Evolutionary conservation across 2,797 vertebrate species (phyloP).

Genomic region (Austrolebias charrua): DNA sequence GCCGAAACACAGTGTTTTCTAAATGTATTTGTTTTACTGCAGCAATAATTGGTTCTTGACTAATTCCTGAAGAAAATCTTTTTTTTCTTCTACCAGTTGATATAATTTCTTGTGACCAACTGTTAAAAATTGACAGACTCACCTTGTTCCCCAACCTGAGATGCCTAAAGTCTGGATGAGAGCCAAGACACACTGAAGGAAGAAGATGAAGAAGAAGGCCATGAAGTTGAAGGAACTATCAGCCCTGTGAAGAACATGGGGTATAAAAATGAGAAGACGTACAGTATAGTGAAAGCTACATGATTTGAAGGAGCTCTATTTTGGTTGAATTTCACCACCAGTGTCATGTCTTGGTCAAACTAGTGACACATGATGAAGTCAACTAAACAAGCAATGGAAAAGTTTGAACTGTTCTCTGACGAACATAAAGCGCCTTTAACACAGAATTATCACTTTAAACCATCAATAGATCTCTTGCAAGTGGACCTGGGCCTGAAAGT

Average conservation of each 20-base stretch:
- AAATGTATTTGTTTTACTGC: slow-evolving; percentile 3
- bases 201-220: slow-evolving; percentile 96
- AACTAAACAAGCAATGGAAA: too few relatives aligned
- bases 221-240: slow-evolving; percentile 99
- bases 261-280: slow-evolving; percentile 13
- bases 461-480: too few relatives aligned
- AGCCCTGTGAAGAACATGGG: slow-evolving; percentile 75
- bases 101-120: slow-evolving; percentile 7
- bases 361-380: too few relatives aligned
- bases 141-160: slow-evolving; percentile 91
- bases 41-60: not conserved
- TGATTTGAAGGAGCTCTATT: slow-evolving; percentile 6
- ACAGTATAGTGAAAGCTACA: not conserved
- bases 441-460: too few relatives aligned
- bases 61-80: not conserved
- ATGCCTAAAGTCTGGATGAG: slow-evolving; percentile 88
- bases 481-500: too few relatives aligned
- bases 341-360: too few relatives aligned
- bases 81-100: slow-evolving; percentile 6
- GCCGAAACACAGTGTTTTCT: not conserved
- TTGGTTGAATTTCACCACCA: slow-evolving; percentile 1
- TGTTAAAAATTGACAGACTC: slow-evolving; percentile 59
- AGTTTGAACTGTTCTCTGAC: too few relatives aligned
- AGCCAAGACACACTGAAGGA: slow-evolving; percentile 85
- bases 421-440: too few relatives aligned